Evolutionary conservation across 2,797 vertebrate species (phyloP), one percentile per base, ranked within the genome.

Genomic region (Gallinago stenura): DNA sequence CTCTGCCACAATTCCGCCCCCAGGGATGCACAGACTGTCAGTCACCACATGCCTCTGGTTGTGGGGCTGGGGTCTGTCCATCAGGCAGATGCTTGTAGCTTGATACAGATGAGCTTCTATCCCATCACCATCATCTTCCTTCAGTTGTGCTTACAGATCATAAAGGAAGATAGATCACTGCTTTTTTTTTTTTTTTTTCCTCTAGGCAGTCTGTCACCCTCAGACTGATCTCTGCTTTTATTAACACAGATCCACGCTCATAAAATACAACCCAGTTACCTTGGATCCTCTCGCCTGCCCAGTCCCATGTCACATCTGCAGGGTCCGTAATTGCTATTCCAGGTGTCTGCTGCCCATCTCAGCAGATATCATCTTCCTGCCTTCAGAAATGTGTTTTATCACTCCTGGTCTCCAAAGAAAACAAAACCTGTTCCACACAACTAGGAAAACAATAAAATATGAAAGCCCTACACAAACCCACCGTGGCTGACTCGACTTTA

Each of bases 11-110:
- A 28, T 21, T 89, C 24, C 77, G 30, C 41, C 56, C 35, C 26
- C 43, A 4, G 33, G 57, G 53, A 41, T 7, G 5, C 43, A 26
- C 0, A 0, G 13, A 25, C 21, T 31, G 7, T 53, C 56, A 31
- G 7, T 56, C 68, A 80, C 45, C 6, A 5, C 60, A 33, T 4
- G 7, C 33, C 54, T 43, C 50, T 35, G 77, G 26, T 45, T 0
- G 0, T 10, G 31, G 28, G 30, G 15, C 8, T 39, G 48, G 48
- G 9, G 13, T 58, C 62, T 22, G 31, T 7, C 65, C 15, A 1
- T 51, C 70, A 62, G 53, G 22, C 11, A 24, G 2, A 5, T 60
- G 12, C 17, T 24, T 5, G 8, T 45, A 37, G 19, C 28, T 83
- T 12, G 33, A 6, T 54, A 43, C 37, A 43, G 41, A 3, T 17